These are phyloP conservation scores for Pagetopsis macropterus DNA, from an alignment of 2,797 vertebrate species.

Conservation along the genomic window DNA sequence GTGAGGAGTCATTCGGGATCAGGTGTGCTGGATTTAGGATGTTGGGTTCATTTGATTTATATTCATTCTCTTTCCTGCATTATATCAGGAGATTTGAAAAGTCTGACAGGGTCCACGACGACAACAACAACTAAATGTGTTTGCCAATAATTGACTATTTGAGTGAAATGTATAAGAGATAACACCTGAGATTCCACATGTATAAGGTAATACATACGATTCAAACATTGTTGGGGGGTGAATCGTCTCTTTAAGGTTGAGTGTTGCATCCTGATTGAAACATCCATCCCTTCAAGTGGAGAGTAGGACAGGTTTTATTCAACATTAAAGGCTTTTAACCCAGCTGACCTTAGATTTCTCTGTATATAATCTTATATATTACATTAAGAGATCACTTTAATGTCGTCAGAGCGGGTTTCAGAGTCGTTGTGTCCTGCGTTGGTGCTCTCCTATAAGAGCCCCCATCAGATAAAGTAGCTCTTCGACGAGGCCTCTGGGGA, in stretches of 20 bases:
- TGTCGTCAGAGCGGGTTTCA: no score
- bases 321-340: neutral
- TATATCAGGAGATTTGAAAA: conserved; percentile 33
- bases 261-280: no score
- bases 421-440: neutral
- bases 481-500: conserved; percentile 48
- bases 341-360: neutral
- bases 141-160: neutral
- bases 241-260: no score
- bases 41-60: conserved; percentile 24
- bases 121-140: neutral
- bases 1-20: conserved; percentile 2
- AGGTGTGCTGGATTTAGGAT: conserved; percentile 33
- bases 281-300: neutral
- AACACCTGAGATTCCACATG: neutral
- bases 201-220: neutral
- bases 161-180: neutral
- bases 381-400: neutral
- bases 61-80: conserved; percentile 18
- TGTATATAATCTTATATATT: conserved; percentile 15
- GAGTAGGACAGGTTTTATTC: no score
- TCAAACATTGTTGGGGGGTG: no score
- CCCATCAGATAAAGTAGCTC: conserved; percentile 33
- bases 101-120: conserved; percentile 8
- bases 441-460: conserved; percentile 20